These are phyloP conservation scores for Plebejus anna DNA, from an alignment of 2,888 invertebrate species.

Conservation along the genomic window DNA sequence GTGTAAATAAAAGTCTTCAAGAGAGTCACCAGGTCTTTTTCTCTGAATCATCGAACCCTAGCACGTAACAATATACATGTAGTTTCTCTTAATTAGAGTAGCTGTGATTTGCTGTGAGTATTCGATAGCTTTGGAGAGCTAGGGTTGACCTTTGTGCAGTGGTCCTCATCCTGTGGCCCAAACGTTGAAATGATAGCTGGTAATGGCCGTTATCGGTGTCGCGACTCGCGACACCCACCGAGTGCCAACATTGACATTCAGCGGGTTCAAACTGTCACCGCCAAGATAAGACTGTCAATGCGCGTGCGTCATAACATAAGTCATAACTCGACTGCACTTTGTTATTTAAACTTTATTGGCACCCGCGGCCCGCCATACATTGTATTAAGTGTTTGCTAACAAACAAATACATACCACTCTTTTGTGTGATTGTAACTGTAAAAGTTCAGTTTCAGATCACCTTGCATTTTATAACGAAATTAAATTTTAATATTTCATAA, in stretches of 20 bases:
- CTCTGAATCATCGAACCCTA: too few relatives aligned
- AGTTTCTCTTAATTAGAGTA: too few relatives aligned
- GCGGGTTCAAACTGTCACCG: not conserved
- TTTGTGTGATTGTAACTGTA: not conserved
- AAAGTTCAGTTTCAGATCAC: too few relatives aligned
- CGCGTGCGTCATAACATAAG: not conserved
- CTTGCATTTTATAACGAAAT: not conserved
- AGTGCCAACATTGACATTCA: slow-evolving; percentile 5
- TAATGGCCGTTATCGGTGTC: not conserved
- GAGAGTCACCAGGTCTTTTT: too few relatives aligned
- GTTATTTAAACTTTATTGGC: not conserved
- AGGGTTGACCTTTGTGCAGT: not conserved
- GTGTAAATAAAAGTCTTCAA: too few relatives aligned
- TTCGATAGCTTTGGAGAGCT: not conserved
- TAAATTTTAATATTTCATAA: not conserved
- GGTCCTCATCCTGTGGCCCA: not conserved
- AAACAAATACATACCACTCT: not conserved
- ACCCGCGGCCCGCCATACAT: not conserved
- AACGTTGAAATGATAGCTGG: not conserved
- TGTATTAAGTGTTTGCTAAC: not conserved
- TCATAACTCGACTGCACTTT: not conserved
- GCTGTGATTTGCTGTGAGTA: not conserved
- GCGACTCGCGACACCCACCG: not conserved
- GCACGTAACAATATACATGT: too few relatives aligned
- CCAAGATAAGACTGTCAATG: slow-evolving; percentile 7